Conservation (phyloP, 2,113 vertebrate genomes). For the Dicaeum eximium region DNA sequence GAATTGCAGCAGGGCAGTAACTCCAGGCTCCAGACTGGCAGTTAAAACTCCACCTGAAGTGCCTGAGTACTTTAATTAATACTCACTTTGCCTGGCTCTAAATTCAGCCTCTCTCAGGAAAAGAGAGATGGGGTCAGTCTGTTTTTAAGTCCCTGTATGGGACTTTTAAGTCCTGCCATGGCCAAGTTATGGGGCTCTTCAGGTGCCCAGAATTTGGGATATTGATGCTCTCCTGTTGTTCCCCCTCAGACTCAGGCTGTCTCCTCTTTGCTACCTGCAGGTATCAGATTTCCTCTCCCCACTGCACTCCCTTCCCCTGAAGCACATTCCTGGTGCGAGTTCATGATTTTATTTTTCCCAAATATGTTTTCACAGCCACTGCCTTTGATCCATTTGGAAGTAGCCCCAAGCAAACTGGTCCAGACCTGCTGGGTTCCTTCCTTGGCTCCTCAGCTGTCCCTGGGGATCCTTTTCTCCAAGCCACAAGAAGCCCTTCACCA, state of each 20-base stretch:
- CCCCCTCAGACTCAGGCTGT: neutral
- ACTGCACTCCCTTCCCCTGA: neutral
- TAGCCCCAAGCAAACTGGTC: conserved; percentile 82
- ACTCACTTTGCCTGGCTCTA: neutral
- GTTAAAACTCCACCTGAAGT: neutral
- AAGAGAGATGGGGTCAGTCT: neutral
- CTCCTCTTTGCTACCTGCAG: neutral
- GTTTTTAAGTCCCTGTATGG: too few species aligned
- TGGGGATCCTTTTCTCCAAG: conserved; percentile 89
- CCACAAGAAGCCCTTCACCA: conserved; percentile 88
- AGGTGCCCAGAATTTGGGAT: neutral
- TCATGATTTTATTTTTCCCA: neutral
- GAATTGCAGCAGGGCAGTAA: neutral
- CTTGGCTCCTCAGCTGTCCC: conserved; percentile 82
- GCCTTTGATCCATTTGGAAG: conserved; percentile 89
- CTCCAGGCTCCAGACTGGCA: neutral
- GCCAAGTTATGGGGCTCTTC: neutral
- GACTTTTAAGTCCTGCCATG: too few species aligned
- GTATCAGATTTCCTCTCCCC: neutral
- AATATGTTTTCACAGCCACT: conserved; percentile 63
- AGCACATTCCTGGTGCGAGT: neutral
- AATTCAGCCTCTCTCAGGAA: neutral
- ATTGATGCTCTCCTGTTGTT: neutral
- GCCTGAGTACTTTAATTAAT: neutral
- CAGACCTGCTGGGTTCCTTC: conserved; percentile 90